Evolutionary conservation across 2,888 invertebrate genomes (phyloP), one percentile per base, ranked within the genome.

Genomic region (Caenorhabditis zanzibari): DNA sequence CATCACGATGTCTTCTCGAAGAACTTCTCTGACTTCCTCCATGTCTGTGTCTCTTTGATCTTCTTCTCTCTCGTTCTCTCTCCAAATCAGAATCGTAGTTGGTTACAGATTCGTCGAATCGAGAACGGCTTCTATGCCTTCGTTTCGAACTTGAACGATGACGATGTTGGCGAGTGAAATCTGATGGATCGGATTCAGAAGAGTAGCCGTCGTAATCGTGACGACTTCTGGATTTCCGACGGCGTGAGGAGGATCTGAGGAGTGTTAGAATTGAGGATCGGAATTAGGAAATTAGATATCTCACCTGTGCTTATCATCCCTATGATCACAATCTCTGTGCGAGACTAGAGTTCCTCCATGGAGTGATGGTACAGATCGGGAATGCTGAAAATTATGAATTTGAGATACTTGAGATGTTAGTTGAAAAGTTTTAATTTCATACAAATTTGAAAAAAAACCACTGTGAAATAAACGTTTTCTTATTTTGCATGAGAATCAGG

Each of bases 341-440:
- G 86, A 83, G 1, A 83, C 85, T 19, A 84, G 66, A 4, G 86
- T 82, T 41, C 88, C 90, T 47, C 87, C 90, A 66, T 88, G 89
- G n/a, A 90, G 71, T n/a, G 90, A 90, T 9, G 90, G 90, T 12
- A 90, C 88, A 5, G 89, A 89, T 26, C 89, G 88, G 0, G 89
- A 87, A 54, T 88, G 90, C 88, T 90, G 84, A 63, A 89, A 54
- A 38, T 12, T 2, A 38, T n/a, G n/a, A n/a, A n/a, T n/a, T n/a
- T n/a, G n/a, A n/a, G n/a, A n/a, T n/a, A n/a, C n/a, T n/a, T n/a
- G n/a, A n/a, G n/a, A n/a, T n/a, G n/a, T n/a, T n/a, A n/a, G n/a
- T n/a, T n/a, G n/a, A n/a, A n/a, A n/a, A n/a, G n/a, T n/a, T n/a
- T n/a, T n/a, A n/a, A n/a, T n/a, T n/a, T n/a, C n/a, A n/a, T n/a